Evolutionary conservation across 2,888 invertebrate genomes (phyloP), one percentile per base, ranked within the genome.

Genomic region (Dryocosmus kuriphilus): DNA sequence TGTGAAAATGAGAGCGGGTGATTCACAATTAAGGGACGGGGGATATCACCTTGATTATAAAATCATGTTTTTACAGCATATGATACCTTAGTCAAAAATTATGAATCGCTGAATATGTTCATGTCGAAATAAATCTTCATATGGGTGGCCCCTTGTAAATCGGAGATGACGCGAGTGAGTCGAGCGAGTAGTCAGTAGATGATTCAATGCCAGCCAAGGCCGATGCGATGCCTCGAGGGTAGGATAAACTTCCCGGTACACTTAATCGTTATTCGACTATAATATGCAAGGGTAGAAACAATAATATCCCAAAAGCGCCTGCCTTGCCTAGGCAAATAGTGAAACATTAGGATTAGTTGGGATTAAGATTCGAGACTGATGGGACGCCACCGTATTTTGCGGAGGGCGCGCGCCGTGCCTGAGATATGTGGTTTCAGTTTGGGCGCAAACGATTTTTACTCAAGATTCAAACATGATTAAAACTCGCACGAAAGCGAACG

Each of bases 231-330:
- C 87, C 88, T 86, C 80, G 82, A 85, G 90, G 89, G 86, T 79
- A 86, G 85, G 86, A 86, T 88, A 86, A 89, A 89, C 87, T 90
- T 88, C 82, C 80, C 84, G 80, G 83, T 86, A 85, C 84, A 85
- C 86, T 87, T 88, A 90, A 89, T 91, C 89, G 88, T 88, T 87
- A 88, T 86, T 89, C 87, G 83, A 86, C 89, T 90, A 87, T 89
- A 90, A 90, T 90, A 90, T 89, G 87, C 88, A 89, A 87, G 91
- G 90, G 88, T 85, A 85, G 89, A 88, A 90, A 89, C 88, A 89
- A 89, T 88, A 90, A 89, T 89, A 89, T 85, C 82, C 83, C 74
- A 79, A 75, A 85, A 85, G 83, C 82, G 83, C 82, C 79, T 80
- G 81, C 83, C 83, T 78, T 71, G 84, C 86, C 86, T 87, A 88